A percentile compares a stretch with the other conserved stretches of the same genome.
Evolutionary conservation across 2,888 invertebrate species (phyloP).

Genomic region (Apoda limacodes): DNA sequence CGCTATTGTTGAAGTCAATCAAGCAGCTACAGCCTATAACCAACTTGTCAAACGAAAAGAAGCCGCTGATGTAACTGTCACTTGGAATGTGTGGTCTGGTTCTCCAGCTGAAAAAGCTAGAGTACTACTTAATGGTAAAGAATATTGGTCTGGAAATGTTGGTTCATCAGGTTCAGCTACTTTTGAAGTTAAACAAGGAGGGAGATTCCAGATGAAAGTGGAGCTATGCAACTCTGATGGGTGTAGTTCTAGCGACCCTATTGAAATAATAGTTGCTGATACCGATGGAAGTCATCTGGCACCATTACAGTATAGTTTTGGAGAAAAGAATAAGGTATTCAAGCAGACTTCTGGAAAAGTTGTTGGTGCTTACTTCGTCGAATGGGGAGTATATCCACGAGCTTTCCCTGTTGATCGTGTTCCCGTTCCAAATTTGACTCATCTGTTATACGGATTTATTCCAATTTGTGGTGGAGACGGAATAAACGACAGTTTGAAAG

Average conservation of each 20-base stretch:
- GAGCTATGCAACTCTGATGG: slow-evolving; percentile 57
- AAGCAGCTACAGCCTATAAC: slow-evolving; percentile 62
- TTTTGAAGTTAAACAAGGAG: slow-evolving; percentile 58
- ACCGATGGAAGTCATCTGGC: slow-evolving; percentile 63
- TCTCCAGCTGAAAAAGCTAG: slow-evolving; percentile 47
- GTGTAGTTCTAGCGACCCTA: slow-evolving; percentile 48
- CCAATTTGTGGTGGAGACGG: slow-evolving; percentile 64
- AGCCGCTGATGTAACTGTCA: slow-evolving; percentile 55
- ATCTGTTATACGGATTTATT: slow-evolving; percentile 58
- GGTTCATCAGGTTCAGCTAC: slow-evolving; percentile 44
- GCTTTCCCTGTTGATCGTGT: slow-evolving; percentile 57
- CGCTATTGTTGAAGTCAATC: slow-evolving; percentile 59
- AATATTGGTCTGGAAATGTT: slow-evolving; percentile 47
- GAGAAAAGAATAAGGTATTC: slow-evolving; percentile 56
- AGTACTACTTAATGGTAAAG: slow-evolving; percentile 44
- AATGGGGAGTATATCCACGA: slow-evolving; percentile 63
- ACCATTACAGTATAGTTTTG: slow-evolving; percentile 46
- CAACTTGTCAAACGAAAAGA: slow-evolving; percentile 52
- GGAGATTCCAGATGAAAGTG: slow-evolving; percentile 53
- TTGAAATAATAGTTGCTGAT: slow-evolving; percentile 57
- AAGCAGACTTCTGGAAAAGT: slow-evolving; percentile 63
- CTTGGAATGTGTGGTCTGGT: slow-evolving; percentile 62
- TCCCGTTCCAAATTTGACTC: slow-evolving; percentile 56
- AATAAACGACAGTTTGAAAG: slow-evolving; percentile 63
- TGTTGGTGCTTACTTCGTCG: slow-evolving; percentile 57